A percentile compares a stretch with the other conserved stretches of the same genome.
phyloP scores from a whole-genome alignment of 2,797 vertebrate species.

The Denticeps clupeoides region DNA sequence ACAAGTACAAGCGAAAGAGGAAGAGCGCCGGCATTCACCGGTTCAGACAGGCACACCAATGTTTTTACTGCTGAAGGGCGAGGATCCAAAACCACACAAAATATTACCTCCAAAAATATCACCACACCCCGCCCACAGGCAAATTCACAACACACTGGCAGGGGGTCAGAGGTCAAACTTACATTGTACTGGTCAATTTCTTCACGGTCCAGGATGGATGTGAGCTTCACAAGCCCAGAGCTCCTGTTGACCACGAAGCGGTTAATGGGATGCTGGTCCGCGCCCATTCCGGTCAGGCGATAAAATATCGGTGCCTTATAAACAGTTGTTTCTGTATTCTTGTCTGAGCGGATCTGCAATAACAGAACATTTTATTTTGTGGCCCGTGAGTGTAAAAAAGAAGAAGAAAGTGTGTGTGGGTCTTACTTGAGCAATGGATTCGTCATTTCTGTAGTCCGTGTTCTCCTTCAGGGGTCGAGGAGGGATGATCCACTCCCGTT shows the following conservation, averaged over 20 bases:
- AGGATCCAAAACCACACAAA: too few species aligned
- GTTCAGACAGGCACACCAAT: too few species aligned
- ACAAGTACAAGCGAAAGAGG: too few species aligned
- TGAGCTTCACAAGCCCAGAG: slow-evolving; percentile 70
- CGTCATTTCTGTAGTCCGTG: slow-evolving; percentile 57
- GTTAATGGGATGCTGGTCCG: slow-evolving; percentile 54
- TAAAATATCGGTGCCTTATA: slow-evolving; percentile 53
- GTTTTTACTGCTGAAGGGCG: too few species aligned
- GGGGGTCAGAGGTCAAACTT: too few species aligned
- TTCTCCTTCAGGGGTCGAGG: slow-evolving; percentile 69
- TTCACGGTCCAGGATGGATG: slow-evolving; percentile 72
- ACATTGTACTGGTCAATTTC: slow-evolving; percentile 63
- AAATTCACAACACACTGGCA: too few species aligned
- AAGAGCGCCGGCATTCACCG: too few species aligned
- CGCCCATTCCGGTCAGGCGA: slow-evolving; percentile 68
- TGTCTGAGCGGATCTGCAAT: slow-evolving; percentile 78
- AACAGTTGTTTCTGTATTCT: too few species aligned
- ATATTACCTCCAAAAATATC: too few species aligned
- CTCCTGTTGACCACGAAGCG: slow-evolving; percentile 65
- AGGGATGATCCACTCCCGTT: slow-evolving; percentile 80
- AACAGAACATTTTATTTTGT: not conserved
- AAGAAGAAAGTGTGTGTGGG: not conserved
- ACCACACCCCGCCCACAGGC: not conserved
- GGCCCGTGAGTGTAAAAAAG: not conserved
- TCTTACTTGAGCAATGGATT: slow-evolving; percentile 74